Conservation (phyloP, 2,888 invertebrate genomes). For the Cheilosia vulpina region DNA sequence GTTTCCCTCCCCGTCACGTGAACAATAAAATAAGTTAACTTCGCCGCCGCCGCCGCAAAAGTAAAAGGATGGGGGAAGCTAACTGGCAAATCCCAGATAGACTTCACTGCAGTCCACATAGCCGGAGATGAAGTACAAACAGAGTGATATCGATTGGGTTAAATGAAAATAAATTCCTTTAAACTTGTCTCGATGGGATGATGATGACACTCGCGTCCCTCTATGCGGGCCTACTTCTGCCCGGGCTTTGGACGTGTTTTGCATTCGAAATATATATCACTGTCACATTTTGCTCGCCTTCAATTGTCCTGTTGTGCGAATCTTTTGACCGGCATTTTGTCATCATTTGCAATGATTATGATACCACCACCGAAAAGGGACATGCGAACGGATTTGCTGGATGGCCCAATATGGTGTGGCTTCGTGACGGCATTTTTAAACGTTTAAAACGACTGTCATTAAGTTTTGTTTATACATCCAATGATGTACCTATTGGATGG, state of each 20-base stretch:
- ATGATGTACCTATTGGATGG: conserved; percentile 24
- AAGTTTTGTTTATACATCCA: not conserved
- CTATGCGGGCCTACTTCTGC: conserved; percentile 8
- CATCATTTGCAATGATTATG: conserved; percentile 39
- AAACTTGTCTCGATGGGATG: conserved; percentile 19
- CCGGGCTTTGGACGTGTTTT: conserved; percentile 14
- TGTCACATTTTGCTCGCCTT: not conserved
- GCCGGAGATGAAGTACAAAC: not conserved
- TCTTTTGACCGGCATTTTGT: conserved; percentile 13
- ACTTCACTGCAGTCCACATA: not conserved
- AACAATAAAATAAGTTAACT: conserved; percentile 24
- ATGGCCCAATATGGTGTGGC: conserved; percentile 2
- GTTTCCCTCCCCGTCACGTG: conserved; percentile 25
- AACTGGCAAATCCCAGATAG: not conserved
- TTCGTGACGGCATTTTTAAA: conserved; percentile 28
- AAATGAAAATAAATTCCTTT: conserved; percentile 50
- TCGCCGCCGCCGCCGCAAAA: not conserved
- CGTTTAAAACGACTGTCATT: not conserved
- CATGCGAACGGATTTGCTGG: not conserved
- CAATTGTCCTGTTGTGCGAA: conserved; percentile 17
- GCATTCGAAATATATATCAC: conserved; percentile 6
- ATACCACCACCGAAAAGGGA: not conserved
- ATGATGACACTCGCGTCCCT: conserved; percentile 17
- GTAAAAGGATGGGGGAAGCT: not conserved
- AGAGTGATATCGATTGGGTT: conserved; percentile 33